Base-by-base conservation (phyloP, 1,140 invertebrate genomes). In the Globodera ellingtonae region DNA sequence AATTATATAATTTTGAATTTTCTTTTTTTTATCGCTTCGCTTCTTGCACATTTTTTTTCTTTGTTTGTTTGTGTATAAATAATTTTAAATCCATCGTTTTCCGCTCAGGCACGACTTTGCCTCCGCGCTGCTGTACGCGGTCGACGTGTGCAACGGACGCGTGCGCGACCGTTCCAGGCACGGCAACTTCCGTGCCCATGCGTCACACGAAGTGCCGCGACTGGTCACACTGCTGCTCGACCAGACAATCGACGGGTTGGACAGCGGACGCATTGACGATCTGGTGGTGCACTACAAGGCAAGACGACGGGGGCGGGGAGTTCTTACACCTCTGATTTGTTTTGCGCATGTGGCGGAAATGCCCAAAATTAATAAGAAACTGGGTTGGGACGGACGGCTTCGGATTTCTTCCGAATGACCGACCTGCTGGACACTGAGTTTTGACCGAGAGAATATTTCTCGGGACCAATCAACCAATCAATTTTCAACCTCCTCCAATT, bases 201-300 rank as follows among this genome's bases (percentile, higher is more conserved):
- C 66, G 21, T 82, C 78, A 35, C 72, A 52, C 46, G 47, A 50
- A 44, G 70, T 85, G 24, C 83, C 79, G 46, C 21, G 24, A 15
- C 67, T 87, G 90, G 92, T 75, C 24, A 8, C 47, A 24, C 50
- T 56, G 67, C 62, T 87, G 56, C 75, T 87, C 15, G 84, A 88
- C 52, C 35, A 78, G 35, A 84, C 84, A 10, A 71, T 80, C 7
- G 75, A 81, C 52, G 85, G 85, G 6, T 24, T 86, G 13, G 52
- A 75, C 56, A 70, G 69, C 18, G 85, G 85, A 18, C 74, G 62
- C 50, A 81, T 86, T 10, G 66, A 83, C 67, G 84, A 85, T 44
- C 52, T 85, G 50, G 72, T 81, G n/a, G 35, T 79, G n/a, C 78
- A 87, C 24, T 87, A 86, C 50, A 86, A 86, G 72, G 84, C 80